Evolutionary conservation across 2,797 vertebrate genomes (phyloP), one percentile per base, ranked within the genome.

Genomic region (Otus scops): DNA sequence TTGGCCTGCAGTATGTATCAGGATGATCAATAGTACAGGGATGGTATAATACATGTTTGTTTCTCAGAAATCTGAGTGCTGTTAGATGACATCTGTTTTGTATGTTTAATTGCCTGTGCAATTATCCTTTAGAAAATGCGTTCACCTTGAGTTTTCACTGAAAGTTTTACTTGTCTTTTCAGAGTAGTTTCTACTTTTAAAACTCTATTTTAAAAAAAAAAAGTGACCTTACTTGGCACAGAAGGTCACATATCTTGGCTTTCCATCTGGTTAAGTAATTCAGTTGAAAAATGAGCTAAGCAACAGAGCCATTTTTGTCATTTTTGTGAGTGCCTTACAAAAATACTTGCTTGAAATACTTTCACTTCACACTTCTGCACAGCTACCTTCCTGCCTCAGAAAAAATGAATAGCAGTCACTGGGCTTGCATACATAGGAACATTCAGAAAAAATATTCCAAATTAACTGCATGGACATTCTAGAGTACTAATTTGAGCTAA

Each of bases 241-340:
- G 78, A 67, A 77, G 61, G 88, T 90, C 89, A 92, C 69, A 30
- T 85, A 81, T 75, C 63, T 95, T 88, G 89, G 59, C 61, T 86
- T 95, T 94, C 87, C 82, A 43, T 96, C 69, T 91, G 95, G 87
- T 91, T 92, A 91, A 89, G 65, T 89, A 94, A 89, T 92, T 92
- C 67, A 39, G 28, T 18, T 93, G 89, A 90, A 94, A 92, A 94
- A 86, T 84, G 76, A 91, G 54, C 69, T 76, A 86, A 92, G 85
- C 54, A 95, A 79, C 83, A 90, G 76, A 92, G 67, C 30, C 45
- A 79, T 96, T 96, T 92, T 84, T 91, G 88, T 96, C 19, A 86
- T 94, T 95, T 95, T 81, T 96, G 68, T 61, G 61, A 94, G 47
- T 28, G 36, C 47, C 74, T 81, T 79, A 70, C 57, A 89, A 87